phyloP scores from a whole-genome alignment of 2,797 vertebrate genomes.

The Fistularia tabacaria region DNA sequence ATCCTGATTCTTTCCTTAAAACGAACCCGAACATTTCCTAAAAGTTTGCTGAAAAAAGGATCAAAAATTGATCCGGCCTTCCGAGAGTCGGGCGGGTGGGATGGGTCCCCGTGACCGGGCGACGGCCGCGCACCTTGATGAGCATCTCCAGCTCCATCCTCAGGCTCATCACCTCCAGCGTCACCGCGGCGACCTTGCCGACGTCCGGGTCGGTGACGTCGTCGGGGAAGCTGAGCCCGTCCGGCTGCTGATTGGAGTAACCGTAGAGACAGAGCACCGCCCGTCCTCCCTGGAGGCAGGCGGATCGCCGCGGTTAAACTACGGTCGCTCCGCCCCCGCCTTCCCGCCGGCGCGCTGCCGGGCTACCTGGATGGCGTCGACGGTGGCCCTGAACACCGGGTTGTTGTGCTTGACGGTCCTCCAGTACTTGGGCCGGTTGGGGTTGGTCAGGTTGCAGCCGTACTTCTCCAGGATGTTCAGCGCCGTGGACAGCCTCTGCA shows the following conservation, averaged over 20 bases:
- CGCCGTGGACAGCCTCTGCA: slow-evolving; percentile 79
- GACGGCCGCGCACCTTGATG: slow-evolving; percentile 61
- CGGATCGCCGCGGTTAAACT: neutral
- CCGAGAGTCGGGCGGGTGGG: too few species aligned
- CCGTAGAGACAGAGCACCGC: slow-evolving; percentile 85
- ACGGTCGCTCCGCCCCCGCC: too few species aligned
- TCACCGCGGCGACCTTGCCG: slow-evolving; percentile 79
- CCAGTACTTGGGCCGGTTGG: slow-evolving; percentile 85
- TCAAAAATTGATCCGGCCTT: too few species aligned
- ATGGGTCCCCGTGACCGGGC: too few species aligned
- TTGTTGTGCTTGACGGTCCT: slow-evolving; percentile 91
- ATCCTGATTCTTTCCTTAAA: too few species aligned
- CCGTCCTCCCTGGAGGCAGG: slow-evolving; percentile 79
- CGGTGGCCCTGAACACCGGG: slow-evolving; percentile 86
- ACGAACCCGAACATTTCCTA: too few species aligned
- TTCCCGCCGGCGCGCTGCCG: neutral
- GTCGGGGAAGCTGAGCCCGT: slow-evolving; percentile 87
- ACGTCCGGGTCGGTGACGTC: slow-evolving; percentile 77
- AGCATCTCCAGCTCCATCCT: slow-evolving; percentile 83
- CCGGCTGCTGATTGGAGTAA: slow-evolving; percentile 82
- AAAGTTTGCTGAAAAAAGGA: too few species aligned
- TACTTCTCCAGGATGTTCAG: slow-evolving; percentile 91
- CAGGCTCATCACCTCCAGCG: slow-evolving; percentile 84
- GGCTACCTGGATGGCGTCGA: slow-evolving; percentile 85
- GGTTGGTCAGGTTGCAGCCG: slow-evolving; percentile 84